Evolutionary conservation across 2,797 vertebrate species (phyloP).

Genomic region (Dicrostonyx torquatus): DNA sequence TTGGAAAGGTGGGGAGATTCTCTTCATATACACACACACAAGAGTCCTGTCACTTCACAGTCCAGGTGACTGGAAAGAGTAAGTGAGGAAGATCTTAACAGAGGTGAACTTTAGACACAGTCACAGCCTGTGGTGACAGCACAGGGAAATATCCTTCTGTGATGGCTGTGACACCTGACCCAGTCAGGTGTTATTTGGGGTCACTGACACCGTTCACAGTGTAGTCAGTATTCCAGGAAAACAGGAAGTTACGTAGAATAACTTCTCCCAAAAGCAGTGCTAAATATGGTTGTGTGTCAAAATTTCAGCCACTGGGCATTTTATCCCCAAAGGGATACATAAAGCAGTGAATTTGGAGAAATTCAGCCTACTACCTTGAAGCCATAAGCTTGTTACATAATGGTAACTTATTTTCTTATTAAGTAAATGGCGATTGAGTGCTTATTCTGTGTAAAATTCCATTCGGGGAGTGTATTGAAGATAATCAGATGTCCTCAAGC

Average conservation of each 20-base stretch:
- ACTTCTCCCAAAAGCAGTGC: not conserved
- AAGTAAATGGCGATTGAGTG: constrained; percentile 8
- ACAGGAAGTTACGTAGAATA: not conserved
- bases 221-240: not conserved
- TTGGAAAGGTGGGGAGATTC: not conserved
- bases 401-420: not conserved
- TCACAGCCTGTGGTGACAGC: not conserved
- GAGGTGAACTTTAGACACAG: not conserved
- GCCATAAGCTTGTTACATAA: not conserved
- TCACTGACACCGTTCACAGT: not conserved
- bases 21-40: not conserved
- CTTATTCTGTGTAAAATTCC: not conserved
- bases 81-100: not conserved
- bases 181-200: not conserved
- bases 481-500: constrained; percentile 23
- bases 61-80: not conserved
- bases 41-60: not conserved
- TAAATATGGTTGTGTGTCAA: not conserved
- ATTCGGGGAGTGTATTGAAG: not conserved
- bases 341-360: not conserved
- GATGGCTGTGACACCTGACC: not conserved
- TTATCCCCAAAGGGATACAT: not conserved
- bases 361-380: not conserved
- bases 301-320: not conserved
- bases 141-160: not conserved